Evolutionary conservation across 2,888 invertebrate species (phyloP), one percentile per base, ranked within the genome.

Genomic region (Leuctra nigra): DNA sequence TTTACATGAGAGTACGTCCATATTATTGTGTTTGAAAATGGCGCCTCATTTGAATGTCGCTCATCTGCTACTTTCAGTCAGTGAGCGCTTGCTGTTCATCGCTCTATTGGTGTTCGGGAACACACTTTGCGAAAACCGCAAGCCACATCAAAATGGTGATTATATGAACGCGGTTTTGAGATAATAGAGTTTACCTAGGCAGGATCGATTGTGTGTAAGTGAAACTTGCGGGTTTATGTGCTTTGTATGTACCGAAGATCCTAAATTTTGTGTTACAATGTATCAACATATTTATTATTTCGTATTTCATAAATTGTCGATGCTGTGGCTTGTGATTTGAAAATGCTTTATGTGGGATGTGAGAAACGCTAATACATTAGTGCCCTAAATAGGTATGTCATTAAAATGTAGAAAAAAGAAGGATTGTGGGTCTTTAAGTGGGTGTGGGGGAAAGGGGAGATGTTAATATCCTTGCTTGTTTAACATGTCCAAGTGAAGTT

Each of bases 131-230:
- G 18, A 38, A 53, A 47, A 55, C 55, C 55, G 46, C 55, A 55
- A 55, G 47, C 55, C 55, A 47, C 55, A 55, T 47, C 47, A 55
- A 47, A 44, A 29, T 55, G 47, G 47, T 47, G 55, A 55, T 55
- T 55, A 55, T 55, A 33, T 47, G 55, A 55, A 55, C 55, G 55
- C 55, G 55, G 55, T 47, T 55, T 47, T n/a, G 18, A 36, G 55
- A 55, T 55, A 55, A 55, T 55, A 47, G 55, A 33, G 55, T 55
- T 20, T 23, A 24, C 47, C 38, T 35, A 16, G 47, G 38, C 16
- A 35, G 47, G 47, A 55, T 55, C 55, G 55, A 55, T 55, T 55
- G 55, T 29, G 47, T 41, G 54, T 13, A 29, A 20, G 14, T 23
- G 14, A 47, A 14, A 46, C 44, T 6, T 18, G 23, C 44, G 18